Conservation (phyloP, 2,113 vertebrate genomes). For the Shinisaurus crocodilurus region DNA sequence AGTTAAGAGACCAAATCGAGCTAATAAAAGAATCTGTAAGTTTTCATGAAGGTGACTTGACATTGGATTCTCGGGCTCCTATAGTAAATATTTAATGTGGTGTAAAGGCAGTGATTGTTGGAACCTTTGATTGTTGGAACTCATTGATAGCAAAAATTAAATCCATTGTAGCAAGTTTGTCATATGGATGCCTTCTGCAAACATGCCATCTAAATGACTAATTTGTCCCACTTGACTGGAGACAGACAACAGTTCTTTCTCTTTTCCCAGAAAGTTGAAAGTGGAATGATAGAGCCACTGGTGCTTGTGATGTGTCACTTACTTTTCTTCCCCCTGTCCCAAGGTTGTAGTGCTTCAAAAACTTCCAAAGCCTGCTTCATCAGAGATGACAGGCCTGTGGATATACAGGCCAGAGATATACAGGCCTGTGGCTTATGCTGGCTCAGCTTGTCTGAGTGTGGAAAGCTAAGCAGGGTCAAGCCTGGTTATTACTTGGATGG, state of each 20-base stretch:
- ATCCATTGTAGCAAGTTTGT: not conserved
- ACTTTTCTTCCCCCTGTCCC: not conserved
- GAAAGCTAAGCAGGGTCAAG: too few species aligned
- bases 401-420: too few species aligned
- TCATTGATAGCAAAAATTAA: not conserved
- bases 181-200: not conserved
- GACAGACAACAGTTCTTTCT: not conserved
- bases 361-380: not conserved
- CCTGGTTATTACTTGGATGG: too few species aligned
- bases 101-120: not conserved
- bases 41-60: slow-evolving; percentile 24
- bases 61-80: not conserved
- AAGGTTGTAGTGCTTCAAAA: not conserved
- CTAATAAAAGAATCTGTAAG: slow-evolving; percentile 59
- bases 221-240: not conserved
- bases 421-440: too few species aligned
- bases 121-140: not conserved
- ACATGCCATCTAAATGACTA: not conserved
- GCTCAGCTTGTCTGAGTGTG: too few species aligned
- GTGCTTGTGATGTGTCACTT: not conserved
- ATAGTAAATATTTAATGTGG: not conserved
- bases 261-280: not conserved
- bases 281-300: not conserved
- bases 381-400: too few species aligned
- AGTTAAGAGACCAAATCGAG: slow-evolving; percentile 36